Conservation (phyloP, 2,888 invertebrate genomes). For the Acrobeloides nanus region DNA sequence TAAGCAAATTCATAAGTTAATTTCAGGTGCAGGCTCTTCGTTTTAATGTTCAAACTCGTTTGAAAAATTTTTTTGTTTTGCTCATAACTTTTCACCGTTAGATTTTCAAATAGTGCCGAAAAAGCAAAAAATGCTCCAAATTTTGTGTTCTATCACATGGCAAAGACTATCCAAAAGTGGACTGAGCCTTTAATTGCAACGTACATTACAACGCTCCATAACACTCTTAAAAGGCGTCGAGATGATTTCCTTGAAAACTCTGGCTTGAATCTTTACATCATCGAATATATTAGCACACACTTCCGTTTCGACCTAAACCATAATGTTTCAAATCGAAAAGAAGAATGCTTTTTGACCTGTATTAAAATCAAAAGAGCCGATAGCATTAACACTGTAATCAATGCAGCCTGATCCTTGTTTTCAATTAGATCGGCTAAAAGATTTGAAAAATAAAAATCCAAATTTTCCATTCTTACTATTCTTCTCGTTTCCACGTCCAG, state of each 20-base stretch:
- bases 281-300: conserved; percentile 22
- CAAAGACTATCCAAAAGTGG: neutral
- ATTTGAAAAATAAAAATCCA: neutral
- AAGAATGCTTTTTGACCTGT: conserved; percentile 14
- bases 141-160: too few species aligned
- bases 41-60: too few species aligned
- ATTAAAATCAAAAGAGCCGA: conserved; percentile 20
- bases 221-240: conserved; percentile 19
- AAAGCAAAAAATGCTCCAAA: too few species aligned
- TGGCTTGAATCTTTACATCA: conserved; percentile 27
- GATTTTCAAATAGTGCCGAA: too few species aligned
- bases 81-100: too few species aligned
- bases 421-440: neutral
- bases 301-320: conserved; percentile 30
- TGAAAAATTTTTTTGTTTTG: too few species aligned
- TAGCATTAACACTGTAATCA: conserved; percentile 14
- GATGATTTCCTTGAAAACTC: conserved; percentile 26
- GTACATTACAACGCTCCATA: conserved; percentile 15
- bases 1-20: too few species aligned
- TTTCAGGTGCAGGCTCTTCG: too few species aligned
- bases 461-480: conserved; percentile 7
- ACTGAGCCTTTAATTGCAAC: conserved; percentile 3
- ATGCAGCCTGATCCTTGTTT: neutral
- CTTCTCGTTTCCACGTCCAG: conserved; percentile 14
- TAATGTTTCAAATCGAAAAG: neutral